Evolutionary conservation across 2,888 invertebrate genomes (phyloP).

Genomic region (Cheilosia grossa): DNA sequence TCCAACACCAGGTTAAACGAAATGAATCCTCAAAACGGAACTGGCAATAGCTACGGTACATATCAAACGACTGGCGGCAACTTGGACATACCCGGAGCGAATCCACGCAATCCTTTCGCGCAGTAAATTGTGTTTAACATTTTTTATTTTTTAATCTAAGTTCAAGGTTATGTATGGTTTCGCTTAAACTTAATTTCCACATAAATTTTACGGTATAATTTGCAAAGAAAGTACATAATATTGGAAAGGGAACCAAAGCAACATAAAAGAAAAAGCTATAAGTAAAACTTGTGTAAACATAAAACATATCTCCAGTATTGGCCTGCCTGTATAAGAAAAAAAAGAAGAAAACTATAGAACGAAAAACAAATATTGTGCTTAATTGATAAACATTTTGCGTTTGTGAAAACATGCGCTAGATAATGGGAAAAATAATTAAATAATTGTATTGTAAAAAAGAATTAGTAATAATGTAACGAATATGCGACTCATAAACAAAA

Average conservation of each 20-base stretch:
- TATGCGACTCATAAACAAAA: constrained; percentile 11
- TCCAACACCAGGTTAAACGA: constrained; percentile 92
- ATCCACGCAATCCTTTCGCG: constrained; percentile 84
- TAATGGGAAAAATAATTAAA: background rate
- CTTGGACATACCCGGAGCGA: constrained; percentile 86
- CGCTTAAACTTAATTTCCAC: constrained; percentile 32
- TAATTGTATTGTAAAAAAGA: constrained; percentile 5
- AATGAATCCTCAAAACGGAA: constrained; percentile 87
- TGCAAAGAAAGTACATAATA: constrained; percentile 24
- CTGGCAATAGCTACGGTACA: constrained; percentile 85
- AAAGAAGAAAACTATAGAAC: background rate
- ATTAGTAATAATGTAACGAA: constrained; percentile 25
- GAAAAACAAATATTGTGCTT: constrained; percentile 48
- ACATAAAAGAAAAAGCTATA: constrained; percentile 20
- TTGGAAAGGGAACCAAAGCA: constrained; percentile 54
- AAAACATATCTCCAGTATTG: constrained; percentile 71
- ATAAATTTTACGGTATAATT: constrained; percentile 36
- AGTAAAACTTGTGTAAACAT: constrained; percentile 60
- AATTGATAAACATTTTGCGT: constrained; percentile 32
- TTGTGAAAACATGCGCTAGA: constrained; percentile 4
- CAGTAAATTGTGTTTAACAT: constrained; percentile 77
- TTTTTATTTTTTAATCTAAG: background rate
- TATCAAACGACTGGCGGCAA: constrained; percentile 88
- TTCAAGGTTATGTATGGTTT: constrained; percentile 33
- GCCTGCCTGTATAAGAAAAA: constrained; percentile 62